Evolutionary conservation across 2,113 vertebrate genomes (phyloP).

Genomic region (Datnioides undecimradiatus): DNA sequence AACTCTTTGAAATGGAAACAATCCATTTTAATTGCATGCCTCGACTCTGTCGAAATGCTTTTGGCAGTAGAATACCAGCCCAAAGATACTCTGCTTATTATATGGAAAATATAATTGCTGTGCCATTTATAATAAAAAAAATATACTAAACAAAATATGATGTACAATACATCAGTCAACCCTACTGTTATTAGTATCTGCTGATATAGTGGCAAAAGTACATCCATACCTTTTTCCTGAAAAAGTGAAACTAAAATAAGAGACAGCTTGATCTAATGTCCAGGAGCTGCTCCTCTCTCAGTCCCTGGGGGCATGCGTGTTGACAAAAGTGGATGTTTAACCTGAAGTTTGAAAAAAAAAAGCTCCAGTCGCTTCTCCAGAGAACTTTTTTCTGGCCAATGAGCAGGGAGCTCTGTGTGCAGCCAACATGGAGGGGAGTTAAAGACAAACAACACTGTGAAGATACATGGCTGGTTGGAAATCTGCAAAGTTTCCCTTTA

Average conservation of each 20-base stretch:
- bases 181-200: background rate
- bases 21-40: constrained; percentile 57
- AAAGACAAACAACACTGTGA: too few relatives aligned
- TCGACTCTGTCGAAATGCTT: background rate
- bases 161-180: background rate
- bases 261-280: too few relatives aligned
- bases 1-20: constrained; percentile 44
- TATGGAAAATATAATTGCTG: background rate
- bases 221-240: background rate
- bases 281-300: too few relatives aligned
- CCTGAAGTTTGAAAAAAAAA: too few relatives aligned
- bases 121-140: background rate
- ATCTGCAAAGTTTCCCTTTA: too few relatives aligned
- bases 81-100: background rate
- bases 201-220: background rate
- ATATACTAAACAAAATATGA: background rate
- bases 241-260: background rate
- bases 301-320: too few relatives aligned
- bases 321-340: too few relatives aligned
- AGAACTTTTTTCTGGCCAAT: too few relatives aligned
- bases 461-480: too few relatives aligned
- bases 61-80: background rate
- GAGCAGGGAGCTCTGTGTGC: too few relatives aligned
- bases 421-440: too few relatives aligned
- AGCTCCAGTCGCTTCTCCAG: too few relatives aligned